These are phyloP conservation scores for Urocyon cinereoargenteus DNA, from an alignment of 2,797 vertebrate genomes.

Conservation along the genomic window DNA sequence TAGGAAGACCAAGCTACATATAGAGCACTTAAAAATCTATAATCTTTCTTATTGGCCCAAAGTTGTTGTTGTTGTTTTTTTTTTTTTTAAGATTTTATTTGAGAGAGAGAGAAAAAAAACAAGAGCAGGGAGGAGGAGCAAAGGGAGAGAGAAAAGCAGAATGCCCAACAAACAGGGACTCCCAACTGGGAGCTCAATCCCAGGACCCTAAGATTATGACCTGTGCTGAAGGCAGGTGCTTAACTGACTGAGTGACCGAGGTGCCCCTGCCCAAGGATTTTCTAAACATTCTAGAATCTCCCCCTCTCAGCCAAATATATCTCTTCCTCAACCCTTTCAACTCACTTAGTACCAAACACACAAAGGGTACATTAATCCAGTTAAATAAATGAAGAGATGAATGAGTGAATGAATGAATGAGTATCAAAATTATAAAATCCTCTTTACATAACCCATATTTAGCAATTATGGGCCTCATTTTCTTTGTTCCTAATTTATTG, in stretches of 20 bases:
- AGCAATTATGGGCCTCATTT: not conserved
- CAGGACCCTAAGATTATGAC: too few relatives aligned
- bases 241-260: not conserved
- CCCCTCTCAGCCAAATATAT: not conserved
- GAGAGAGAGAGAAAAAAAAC: not conserved
- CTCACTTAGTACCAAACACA: not conserved
- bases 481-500: not conserved
- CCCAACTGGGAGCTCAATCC: not conserved
- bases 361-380: not conserved
- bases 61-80: not conserved
- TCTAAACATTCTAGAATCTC: not conserved
- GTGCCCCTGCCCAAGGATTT: not conserved
- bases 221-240: not conserved
- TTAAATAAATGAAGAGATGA: not conserved
- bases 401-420: not conserved
- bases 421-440: not conserved
- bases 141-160: not conserved
- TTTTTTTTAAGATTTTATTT: not conserved
- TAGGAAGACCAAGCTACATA: not conserved
- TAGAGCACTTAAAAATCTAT: not conserved
- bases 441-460: not conserved
- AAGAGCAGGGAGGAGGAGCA: not conserved
- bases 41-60: not conserved
- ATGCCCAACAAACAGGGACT: not conserved
- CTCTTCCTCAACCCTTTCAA: not conserved